Conservation (phyloP, 1,140 invertebrate genomes). For the Gonioctena quinquepunctata region DNA sequence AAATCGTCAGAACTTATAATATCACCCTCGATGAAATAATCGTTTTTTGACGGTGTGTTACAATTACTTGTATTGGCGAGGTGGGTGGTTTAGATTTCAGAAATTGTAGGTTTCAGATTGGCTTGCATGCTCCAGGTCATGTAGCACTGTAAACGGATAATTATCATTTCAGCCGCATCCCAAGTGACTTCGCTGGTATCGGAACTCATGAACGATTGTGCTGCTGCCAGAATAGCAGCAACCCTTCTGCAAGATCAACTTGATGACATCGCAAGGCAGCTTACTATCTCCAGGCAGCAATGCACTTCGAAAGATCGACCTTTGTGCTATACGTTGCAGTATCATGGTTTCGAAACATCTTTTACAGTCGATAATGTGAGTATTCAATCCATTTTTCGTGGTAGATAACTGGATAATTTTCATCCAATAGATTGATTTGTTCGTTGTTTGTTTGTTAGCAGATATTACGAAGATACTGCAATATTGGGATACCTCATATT, state of each 20-base stretch:
- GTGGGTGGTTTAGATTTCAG: too few relatives aligned
- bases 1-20: too few relatives aligned
- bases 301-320: constrained; percentile 64
- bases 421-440: background rate
- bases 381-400: background rate
- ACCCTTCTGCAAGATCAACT: constrained; percentile 42
- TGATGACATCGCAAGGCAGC: constrained; percentile 61
- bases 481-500: too few relatives aligned
- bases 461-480: too few relatives aligned
- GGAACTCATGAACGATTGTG: constrained; percentile 57
- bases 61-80: too few relatives aligned
- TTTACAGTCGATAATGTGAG: constrained; percentile 44
- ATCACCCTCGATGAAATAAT: too few relatives aligned
- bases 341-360: constrained; percentile 58
- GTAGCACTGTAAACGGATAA: too few relatives aligned
- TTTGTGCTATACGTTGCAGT: constrained; percentile 69
- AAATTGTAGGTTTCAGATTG: too few relatives aligned
- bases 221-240: constrained; percentile 25
- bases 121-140: too few relatives aligned
- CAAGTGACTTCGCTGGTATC: constrained; percentile 52
- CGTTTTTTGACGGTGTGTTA: too few relatives aligned
- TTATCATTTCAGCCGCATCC: constrained; percentile 28
- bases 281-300: constrained; percentile 62
- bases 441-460: too few relatives aligned
- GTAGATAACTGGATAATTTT: background rate